These are phyloP conservation scores for Apaloderma vittatum DNA, from an alignment of 2,113 vertebrate genomes.

Conservation along the genomic window DNA sequence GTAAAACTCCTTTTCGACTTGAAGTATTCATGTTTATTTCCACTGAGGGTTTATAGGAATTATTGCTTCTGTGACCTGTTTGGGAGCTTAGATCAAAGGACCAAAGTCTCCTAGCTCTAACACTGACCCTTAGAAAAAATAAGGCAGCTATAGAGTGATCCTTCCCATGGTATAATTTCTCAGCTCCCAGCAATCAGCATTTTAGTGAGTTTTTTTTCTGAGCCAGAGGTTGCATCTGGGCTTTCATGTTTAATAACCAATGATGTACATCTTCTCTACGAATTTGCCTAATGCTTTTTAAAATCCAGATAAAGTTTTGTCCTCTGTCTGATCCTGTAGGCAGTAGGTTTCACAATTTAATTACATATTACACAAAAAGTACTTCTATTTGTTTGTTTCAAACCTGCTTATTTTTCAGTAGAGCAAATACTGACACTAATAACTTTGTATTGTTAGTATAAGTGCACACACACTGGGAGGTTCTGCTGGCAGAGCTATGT, in stretches of 20 bases:
- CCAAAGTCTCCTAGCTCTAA: slow-evolving; percentile 30
- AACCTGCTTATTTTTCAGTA: neutral
- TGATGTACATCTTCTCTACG: slow-evolving; percentile 13
- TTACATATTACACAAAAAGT: neutral
- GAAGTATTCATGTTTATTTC: slow-evolving; percentile 34
- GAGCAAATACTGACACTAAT: neutral
- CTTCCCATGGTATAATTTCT: slow-evolving; percentile 52
- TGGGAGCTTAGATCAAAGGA: slow-evolving; percentile 61
- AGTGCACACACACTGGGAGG: neutral
- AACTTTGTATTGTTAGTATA: neutral
- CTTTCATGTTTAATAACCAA: slow-evolving; percentile 59
- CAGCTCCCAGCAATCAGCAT: slow-evolving; percentile 44
- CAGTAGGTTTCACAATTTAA: neutral
- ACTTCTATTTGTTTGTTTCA: slow-evolving; percentile 12
- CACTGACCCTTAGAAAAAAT: slow-evolving; percentile 43
- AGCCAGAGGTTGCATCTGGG: slow-evolving; percentile 34
- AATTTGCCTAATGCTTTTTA: slow-evolving; percentile 26
- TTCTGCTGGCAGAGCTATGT: neutral
- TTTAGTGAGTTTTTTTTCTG: slow-evolving; percentile 6
- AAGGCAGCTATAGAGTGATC: slow-evolving; percentile 25
- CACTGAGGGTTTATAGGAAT: slow-evolving; percentile 21
- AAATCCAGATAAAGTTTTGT: slow-evolving; percentile 44
- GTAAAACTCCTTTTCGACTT: neutral
- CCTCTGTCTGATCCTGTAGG: neutral
- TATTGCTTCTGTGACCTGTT: slow-evolving; percentile 29